These are phyloP conservation scores for Nerophis ophidion DNA, from an alignment of 2,113 vertebrate genomes.

Conservation along the genomic window DNA sequence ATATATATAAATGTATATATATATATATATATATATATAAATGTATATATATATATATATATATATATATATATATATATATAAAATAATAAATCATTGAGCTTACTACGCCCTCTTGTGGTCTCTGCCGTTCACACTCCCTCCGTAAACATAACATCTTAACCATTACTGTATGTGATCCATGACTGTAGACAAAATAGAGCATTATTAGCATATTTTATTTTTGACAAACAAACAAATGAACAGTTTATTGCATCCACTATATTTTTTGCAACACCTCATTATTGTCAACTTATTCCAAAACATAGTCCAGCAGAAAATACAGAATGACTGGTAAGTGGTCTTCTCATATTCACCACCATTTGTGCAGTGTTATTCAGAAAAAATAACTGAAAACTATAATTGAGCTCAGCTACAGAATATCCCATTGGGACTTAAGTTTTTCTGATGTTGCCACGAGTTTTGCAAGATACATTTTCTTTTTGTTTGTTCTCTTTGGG, in stretches of 20 bases:
- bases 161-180: slow-evolving; percentile 5
- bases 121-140: background rate
- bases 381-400: slow-evolving; percentile 26
- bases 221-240: background rate
- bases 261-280: background rate
- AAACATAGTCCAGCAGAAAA: no score
- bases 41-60: no score
- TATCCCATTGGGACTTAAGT: slow-evolving; percentile 33
- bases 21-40: no score
- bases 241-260: background rate
- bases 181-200: slow-evolving; percentile 34
- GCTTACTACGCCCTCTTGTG: no score
- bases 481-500: slow-evolving; percentile 6
- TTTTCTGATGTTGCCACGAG: slow-evolving; percentile 20
- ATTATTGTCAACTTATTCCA: background rate
- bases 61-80: no score
- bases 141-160: background rate
- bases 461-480: slow-evolving; percentile 12
- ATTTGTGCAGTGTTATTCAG: slow-evolving; percentile 46
- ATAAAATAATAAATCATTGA: no score
- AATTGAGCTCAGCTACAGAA: slow-evolving; percentile 33
- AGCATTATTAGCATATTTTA: slow-evolving; percentile 18
- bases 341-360: background rate
- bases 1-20: no score
- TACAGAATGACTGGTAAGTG: no score